phyloP scores from a whole-genome alignment of 2,888 invertebrate species.

The Drosophila birchii region DNA sequence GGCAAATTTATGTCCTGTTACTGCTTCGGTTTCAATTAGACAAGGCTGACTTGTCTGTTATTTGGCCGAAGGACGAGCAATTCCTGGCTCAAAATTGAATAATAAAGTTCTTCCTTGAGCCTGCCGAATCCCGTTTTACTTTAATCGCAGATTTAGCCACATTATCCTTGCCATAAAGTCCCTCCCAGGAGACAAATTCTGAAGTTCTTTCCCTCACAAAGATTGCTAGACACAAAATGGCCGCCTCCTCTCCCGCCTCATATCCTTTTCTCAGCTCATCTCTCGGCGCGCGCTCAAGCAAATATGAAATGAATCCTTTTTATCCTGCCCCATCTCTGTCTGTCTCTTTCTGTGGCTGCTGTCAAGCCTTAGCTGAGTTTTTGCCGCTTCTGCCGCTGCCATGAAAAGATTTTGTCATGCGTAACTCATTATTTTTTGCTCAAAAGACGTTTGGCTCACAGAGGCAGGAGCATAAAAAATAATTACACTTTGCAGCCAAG shows the following conservation, averaged over 20 bases:
- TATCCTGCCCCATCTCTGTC: constrained; percentile 8
- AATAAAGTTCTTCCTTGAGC: constrained; percentile 13
- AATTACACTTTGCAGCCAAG: constrained; percentile 51
- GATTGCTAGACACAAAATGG: constrained; percentile 57
- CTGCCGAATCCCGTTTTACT: constrained; percentile 8
- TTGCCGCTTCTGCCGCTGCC: constrained; percentile 36
- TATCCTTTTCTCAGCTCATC: constrained; percentile 11
- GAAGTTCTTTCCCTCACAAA: constrained; percentile 28
- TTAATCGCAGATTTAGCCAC: constrained; percentile 31
- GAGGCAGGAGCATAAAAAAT: constrained; percentile 59
- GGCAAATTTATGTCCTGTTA: constrained; percentile 55
- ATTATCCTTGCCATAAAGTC: constrained; percentile 5
- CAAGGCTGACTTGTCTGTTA: constrained; percentile 53
- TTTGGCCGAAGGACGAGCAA: constrained; percentile 24
- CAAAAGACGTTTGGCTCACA: constrained; percentile 62
- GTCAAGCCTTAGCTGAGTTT: constrained; percentile 43
- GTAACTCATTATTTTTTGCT: constrained; percentile 83
- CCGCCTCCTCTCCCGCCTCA: constrained; percentile 30
- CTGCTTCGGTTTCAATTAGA: constrained; percentile 56
- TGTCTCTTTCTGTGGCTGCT: constrained; percentile 24
- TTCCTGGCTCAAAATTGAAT: constrained; percentile 19
- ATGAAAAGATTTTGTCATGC: constrained; percentile 83
- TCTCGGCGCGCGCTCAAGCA: constrained; percentile 56
- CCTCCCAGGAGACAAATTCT: constrained; percentile 1
- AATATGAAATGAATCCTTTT: constrained; percentile 75